Base-by-base conservation (phyloP, 2,113 vertebrate species). In the Chloropsis cyanopogon region DNA sequence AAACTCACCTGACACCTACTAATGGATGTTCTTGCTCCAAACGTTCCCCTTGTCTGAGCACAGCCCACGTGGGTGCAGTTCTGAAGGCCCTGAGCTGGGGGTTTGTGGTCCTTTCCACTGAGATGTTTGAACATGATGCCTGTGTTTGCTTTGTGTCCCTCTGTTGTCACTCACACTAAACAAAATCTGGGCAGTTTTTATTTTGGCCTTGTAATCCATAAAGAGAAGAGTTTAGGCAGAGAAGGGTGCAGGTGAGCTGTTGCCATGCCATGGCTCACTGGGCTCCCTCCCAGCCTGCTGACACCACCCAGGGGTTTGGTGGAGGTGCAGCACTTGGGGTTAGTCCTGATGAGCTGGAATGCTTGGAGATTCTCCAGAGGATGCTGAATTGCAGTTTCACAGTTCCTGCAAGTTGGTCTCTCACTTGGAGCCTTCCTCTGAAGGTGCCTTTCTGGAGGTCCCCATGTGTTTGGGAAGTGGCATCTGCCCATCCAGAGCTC, bases 131-230 rank as follows among this genome's bases (percentile, higher is more conserved):
- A 60, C 50, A 2, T 7, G 33, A 50, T 28, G 54, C 78, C 23
- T 59, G 28, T 28, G 22, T 37, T 89, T 68, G 46, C 76, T 93
- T 90, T 82, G 80, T 82, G 44, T 39, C 76, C 41, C 7, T 92
- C 33, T 94, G 49, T 42, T 80, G 60, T 68, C 77, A 72, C 46
- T 90, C 65, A 47, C 26, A 25, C 64, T 78, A 35, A 87, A 44
- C 47, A 53, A 76, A 44, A 33, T 59, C 21, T 46, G 46, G 71
- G 57, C 64, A 6, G 49, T 13, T 64, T 84, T 53, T 35, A 39
- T 52, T 61, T 63, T 44, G 52, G 33, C 47, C 28, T 84, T 22
- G 26, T 70, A 68, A 21, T 82, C 65, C 53, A n/a, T 68, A 17
- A 50, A 52, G 72, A 28, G 28, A 83, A 47, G 42, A 22, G 68